Evolutionary conservation across 2,113 vertebrate genomes (phyloP), one percentile per base, ranked within the genome.

Genomic region (Dryoscopus gambensis): DNA sequence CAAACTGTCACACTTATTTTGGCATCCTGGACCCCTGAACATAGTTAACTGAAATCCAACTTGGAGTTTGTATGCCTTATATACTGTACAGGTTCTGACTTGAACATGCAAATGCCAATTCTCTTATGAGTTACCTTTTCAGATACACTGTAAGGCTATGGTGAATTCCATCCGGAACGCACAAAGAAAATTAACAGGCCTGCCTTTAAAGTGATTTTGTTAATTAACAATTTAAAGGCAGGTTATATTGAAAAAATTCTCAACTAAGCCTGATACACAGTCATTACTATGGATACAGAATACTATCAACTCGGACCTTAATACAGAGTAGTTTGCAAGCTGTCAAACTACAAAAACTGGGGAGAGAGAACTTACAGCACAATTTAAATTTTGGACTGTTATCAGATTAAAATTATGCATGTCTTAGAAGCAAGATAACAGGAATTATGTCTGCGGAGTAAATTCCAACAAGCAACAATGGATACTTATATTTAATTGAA

Each of bases 21-120:
- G 99, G 99, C 98, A 99, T 99, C 98, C 98, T 98, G 98, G 98
- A 98, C 98, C 98, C 98, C 98, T 96, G 98, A 98, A 98, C 80
- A 96, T 69, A 88, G 94, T 97, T 91, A 97, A 97, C 91, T 97
- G 93, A 97, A 97, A 97, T 97, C 96, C 98, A 98, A 98, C 98
- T 98, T 98, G 77, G 98, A 98, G 98, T 98, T 98, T 98, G 97
- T 98, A 97, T 94, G 95, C 96, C 95, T 94, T 97, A 97, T 95
- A 97, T 96, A 98, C 97, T 97, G 96, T 98, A 98, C 97, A 98
- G 97, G 98, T 98, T 98, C 98, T 97, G 97, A 98, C 88, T 98
- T 96, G 94, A 98, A 98, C 98, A 98, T 98, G 98, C 98, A 98
- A 98, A 98, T 90, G 97, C 97, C 97, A 97, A 95, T 97, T 98